phyloP scores from a whole-genome alignment of 92 coral and sea anemone genomes.

The Ricordea florida region DNA sequence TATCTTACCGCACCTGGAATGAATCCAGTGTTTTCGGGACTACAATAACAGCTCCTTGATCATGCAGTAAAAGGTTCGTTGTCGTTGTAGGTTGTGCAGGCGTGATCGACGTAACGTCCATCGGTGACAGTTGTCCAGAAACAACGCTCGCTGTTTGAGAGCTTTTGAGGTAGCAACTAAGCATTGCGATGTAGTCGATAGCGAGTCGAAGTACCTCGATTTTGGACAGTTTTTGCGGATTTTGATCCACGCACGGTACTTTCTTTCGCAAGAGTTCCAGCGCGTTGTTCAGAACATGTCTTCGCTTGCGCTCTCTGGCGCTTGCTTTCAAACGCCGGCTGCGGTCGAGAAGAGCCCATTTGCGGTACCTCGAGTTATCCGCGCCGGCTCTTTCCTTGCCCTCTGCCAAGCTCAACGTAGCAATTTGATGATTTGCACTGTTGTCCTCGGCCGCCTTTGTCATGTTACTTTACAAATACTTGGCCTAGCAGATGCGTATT shows the following conservation, averaged over 20 bases:
- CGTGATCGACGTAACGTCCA: conserved; percentile 23
- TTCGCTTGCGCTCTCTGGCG: conserved; percentile 89
- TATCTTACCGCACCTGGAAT: conserved; percentile 13
- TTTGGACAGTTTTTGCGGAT: conserved; percentile 97
- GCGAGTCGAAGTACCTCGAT: conserved; percentile 93
- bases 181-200: conserved; percentile 91
- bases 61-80: conserved; percentile 11
- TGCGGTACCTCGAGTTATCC: conserved; percentile 83
- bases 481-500: conserved; percentile 53
- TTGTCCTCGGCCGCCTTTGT: conserved; percentile 67
- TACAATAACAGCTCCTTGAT: conserved; percentile 14
- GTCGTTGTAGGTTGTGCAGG: neutral
- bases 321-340: conserved; percentile 94
- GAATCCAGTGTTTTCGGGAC: conserved; percentile 25
- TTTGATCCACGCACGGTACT: conserved; percentile 97
- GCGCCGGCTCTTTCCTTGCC: conserved; percentile 4
- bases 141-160: conserved; percentile 63
- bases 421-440: conserved; percentile 12
- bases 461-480: conserved; percentile 35
- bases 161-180: conserved; percentile 87
- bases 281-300: conserved; percentile 96
- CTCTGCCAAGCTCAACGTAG: neutral
- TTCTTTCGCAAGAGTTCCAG: conserved; percentile 87
- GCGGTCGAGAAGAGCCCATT: conserved; percentile 94
- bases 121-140: conserved; percentile 29